Evolutionary conservation across 1,140 invertebrate genomes (phyloP).

Genomic region (Drosophila guanche): DNA sequence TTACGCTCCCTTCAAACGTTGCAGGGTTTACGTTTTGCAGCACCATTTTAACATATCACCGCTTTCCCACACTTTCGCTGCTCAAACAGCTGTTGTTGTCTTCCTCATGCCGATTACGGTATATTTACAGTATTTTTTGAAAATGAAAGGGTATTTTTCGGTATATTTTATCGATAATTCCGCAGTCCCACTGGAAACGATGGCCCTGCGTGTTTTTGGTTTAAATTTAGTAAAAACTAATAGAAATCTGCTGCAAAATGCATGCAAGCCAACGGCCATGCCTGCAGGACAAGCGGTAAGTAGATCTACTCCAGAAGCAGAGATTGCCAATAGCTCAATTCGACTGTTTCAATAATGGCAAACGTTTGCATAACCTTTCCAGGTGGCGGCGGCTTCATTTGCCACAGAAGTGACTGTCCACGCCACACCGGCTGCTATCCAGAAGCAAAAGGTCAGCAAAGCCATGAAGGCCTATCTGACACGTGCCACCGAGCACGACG

Average conservation of each 20-base stretch:
- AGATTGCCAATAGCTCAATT: neutral
- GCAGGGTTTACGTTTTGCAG: neutral
- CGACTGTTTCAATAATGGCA: neutral
- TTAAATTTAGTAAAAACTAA: conserved; percentile 78
- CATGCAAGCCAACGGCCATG: conserved; percentile 25
- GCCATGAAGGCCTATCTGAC: conserved; percentile 95
- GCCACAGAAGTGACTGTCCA: conserved; percentile 73
- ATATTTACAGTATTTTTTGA: no score
- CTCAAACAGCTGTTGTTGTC: conserved; percentile 47
- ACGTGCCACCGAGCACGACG: conserved; percentile 90
- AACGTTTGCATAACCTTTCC: conserved; percentile 72
- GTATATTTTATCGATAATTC: no score
- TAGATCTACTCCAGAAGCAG: neutral
- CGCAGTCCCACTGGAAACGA: conserved; percentile 8
- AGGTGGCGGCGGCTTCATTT: conserved; percentile 46
- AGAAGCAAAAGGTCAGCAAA: conserved; percentile 89
- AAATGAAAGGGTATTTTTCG: no score
- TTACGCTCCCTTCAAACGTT: no score
- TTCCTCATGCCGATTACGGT: conserved; percentile 14
- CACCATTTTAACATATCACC: neutral
- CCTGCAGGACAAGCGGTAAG: conserved; percentile 36
- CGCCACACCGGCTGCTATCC: conserved; percentile 69
- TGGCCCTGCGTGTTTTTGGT: conserved; percentile 77
- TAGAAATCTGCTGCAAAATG: conserved; percentile 68
- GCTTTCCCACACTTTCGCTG: conserved; percentile 37